Evolutionary conservation across 2,888 invertebrate species (phyloP), one percentile per base, ranked within the genome.

Genomic region (Oxystoma pomonae): DNA sequence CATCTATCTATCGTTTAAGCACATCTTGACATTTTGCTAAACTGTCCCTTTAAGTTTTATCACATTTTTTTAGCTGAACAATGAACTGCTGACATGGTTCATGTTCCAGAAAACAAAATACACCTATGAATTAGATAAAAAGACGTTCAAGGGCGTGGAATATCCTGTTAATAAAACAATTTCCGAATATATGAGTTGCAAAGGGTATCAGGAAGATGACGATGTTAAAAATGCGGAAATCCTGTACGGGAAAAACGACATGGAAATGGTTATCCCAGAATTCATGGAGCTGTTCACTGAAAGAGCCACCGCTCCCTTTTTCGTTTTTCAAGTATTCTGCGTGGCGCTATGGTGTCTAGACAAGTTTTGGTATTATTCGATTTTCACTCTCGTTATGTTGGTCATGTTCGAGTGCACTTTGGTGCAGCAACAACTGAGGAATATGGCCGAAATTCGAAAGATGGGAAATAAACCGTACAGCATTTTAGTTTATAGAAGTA

Each of bases 311-410:
- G 98, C 99, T 0, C 99, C 99, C 1, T 99, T 99, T 81, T 99
- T 99, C 81, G 98, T 99, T 2, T 99, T 99, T 81, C 99, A 99
- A 90, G 95, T 99, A 63, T 98, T 99, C 79, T 99, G 98, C 76
- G 98, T 99, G 56, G 94, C 91, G 12, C 83, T 99, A 1, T 99
- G 99, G 99, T 99, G 99, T 81, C 83, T 99, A 70, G 99, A 99
- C 78, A 97, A 97, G 77, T 98, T 97, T 81, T 97, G 97, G 97
- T 94, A 97, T 79, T 98, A 98, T 80, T 96, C 96, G 60, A 87
- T 98, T 65, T 98, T 98, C 79, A 98, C 98, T 0, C 86, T 98
- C 1, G 86, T 94, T 60, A 98, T 98, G 98, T 84, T 98, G 62
- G 88, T 98, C 20, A 88, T 95, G 74, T 98, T 98, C 78, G 99